Evolutionary conservation across 2,113 vertebrate genomes (phyloP).

Genomic region (Astatotilapia flaviijosephi): DNA sequence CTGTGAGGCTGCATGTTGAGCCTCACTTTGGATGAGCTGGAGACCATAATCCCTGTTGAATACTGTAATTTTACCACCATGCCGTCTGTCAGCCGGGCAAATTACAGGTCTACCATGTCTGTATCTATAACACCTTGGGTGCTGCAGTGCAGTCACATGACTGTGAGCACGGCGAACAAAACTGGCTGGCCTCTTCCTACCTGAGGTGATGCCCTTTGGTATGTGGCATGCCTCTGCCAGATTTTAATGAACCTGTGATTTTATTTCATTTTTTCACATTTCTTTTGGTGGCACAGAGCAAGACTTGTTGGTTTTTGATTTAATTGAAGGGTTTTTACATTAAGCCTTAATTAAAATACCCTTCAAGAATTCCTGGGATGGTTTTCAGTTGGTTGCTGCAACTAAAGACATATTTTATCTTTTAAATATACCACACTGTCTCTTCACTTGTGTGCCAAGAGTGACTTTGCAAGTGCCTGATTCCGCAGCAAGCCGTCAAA

Average conservation of each 20-base stretch:
- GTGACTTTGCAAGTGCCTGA: conserved; percentile 43
- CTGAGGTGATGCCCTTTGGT: conserved; percentile 55
- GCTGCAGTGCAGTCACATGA: conserved; percentile 23
- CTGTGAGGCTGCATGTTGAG: conserved; percentile 45
- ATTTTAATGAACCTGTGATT: conserved; percentile 6
- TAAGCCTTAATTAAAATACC: conserved; percentile 19
- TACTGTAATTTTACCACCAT: conserved; percentile 62
- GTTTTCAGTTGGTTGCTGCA: not conserved
- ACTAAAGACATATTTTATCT: not conserved
- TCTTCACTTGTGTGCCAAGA: conserved; percentile 28
- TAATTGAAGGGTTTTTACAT: conserved; percentile 49
- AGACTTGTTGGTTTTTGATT: conserved; percentile 16
- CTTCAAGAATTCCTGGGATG: conserved; percentile 13
- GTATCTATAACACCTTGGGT: conserved; percentile 51
- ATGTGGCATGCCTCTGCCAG: conserved; percentile 37
- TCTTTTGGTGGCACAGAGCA: not conserved
- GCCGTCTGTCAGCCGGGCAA: conserved; percentile 60
- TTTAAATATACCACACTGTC: not conserved
- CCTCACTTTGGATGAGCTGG: conserved; percentile 42
- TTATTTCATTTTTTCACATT: not conserved
- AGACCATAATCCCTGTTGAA: conserved; percentile 60
- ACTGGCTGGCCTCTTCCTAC: not conserved
- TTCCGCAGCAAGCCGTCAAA: not conserved
- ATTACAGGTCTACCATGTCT: conserved; percentile 67
- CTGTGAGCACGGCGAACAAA: not conserved